phyloP scores from a whole-genome alignment of 2,113 vertebrate genomes.

The Pteropus alecto region DNA sequence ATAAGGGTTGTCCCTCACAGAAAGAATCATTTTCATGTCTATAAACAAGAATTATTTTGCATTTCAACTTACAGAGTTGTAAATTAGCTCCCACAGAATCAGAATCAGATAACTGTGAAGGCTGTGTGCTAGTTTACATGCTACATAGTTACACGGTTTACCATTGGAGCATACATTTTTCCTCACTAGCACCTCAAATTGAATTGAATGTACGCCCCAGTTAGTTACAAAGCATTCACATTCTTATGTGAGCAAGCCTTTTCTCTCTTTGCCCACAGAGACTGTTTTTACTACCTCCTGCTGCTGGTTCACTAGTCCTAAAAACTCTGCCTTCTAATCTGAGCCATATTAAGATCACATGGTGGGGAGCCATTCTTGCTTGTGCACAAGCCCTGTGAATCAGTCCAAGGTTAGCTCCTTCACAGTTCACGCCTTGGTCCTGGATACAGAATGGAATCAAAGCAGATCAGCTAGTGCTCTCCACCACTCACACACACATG shows the following conservation, averaged over 20 bases:
- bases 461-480: neutral
- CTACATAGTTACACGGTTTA: neutral
- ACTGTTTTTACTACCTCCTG: neutral
- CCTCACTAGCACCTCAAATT: neutral
- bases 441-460: neutral
- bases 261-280: neutral
- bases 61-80: neutral
- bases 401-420: neutral
- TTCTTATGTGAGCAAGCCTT: neutral
- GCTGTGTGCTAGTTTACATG: neutral
- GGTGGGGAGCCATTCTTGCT: neutral
- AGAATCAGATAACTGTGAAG: neutral
- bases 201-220: neutral
- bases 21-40: neutral
- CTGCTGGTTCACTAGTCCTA: neutral
- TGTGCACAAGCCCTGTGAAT: neutral
- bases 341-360: neutral
- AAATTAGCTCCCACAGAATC: neutral
- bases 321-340: neutral
- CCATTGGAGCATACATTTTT: neutral
- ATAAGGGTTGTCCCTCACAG: neutral
- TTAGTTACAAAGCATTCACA: neutral
- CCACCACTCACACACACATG: too few relatives aligned
- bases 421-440: neutral
- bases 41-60: neutral